Evolutionary conservation across 2,888 invertebrate species (phyloP).

Genomic region (Drosophila nr. fundita): DNA sequence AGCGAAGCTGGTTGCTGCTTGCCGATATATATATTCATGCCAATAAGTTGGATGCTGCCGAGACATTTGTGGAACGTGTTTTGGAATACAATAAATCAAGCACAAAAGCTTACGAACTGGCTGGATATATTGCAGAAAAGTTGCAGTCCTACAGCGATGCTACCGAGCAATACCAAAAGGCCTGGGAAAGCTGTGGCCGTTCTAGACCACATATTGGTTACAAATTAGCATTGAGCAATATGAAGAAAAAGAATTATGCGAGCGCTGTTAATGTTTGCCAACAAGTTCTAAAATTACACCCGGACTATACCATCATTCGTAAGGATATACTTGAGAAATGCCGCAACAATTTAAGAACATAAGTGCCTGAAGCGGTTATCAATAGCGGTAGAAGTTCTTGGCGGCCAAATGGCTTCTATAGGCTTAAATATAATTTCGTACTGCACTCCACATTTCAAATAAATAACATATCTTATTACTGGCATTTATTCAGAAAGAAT

Average conservation of each 20-base stretch:
- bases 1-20: constrained; percentile 97
- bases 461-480: neutral
- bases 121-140: constrained; percentile 94
- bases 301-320: constrained; percentile 95
- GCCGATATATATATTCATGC: constrained; percentile 94
- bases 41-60: constrained; percentile 94
- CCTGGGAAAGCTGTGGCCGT: constrained; percentile 94
- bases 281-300: constrained; percentile 91
- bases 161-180: constrained; percentile 91
- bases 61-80: constrained; percentile 91
- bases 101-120: constrained; percentile 94
- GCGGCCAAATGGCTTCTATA: neutral
- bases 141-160: constrained; percentile 96
- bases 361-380: constrained; percentile 48
- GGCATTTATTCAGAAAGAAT: neutral
- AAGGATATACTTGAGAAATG: constrained; percentile 98
- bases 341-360: constrained; percentile 90
- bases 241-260: constrained; percentile 94
- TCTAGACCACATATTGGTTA: constrained; percentile 95
- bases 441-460: neutral
- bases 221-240: constrained; percentile 95
- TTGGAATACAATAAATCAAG: constrained; percentile 94
- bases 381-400: neutral
- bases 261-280: constrained; percentile 97
- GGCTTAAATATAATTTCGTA: neutral